A percentile compares a stretch with the other conserved stretches of the same genome.
phyloP scores from a whole-genome alignment of 2,888 invertebrate species.

The Thera obeliscata region DNA sequence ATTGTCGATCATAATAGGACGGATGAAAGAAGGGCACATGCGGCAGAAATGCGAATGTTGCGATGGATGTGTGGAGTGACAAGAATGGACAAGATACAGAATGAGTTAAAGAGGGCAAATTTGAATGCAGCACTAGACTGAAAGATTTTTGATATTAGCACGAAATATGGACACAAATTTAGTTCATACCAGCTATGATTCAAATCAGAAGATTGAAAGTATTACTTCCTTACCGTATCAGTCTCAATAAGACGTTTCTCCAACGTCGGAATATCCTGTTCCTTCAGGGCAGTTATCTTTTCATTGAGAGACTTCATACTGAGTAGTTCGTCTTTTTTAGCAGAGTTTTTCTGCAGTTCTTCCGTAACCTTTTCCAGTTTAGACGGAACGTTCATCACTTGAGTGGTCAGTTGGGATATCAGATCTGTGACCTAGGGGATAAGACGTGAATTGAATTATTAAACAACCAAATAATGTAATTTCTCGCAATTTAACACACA shows the following conservation, averaged over 20 bases:
- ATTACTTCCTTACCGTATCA: constrained; percentile 63
- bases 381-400: constrained; percentile 88
- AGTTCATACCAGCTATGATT: not conserved
- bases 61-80: too few relatives aligned
- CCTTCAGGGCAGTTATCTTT: constrained; percentile 85
- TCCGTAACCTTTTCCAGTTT: constrained; percentile 86
- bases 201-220: not conserved
- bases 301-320: constrained; percentile 88
- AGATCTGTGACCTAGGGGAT: constrained; percentile 78
- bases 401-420: constrained; percentile 85
- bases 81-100: too few relatives aligned
- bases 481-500: too few relatives aligned
- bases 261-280: constrained; percentile 86
- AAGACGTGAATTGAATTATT: not conserved
- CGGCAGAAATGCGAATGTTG: too few relatives aligned
- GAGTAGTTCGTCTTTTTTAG: constrained; percentile 87
- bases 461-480: not conserved
- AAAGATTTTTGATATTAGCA: not conserved
- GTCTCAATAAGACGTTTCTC: constrained; percentile 80
- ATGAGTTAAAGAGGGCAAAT: too few relatives aligned
- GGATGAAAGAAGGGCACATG: too few relatives aligned
- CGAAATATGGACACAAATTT: not conserved
- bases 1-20: too few relatives aligned
- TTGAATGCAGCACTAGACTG: too few relatives aligned
- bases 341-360: constrained; percentile 86